These are phyloP conservation scores for Phaethornis superciliosus DNA, from an alignment of 2,113 vertebrate species.

Conservation along the genomic window DNA sequence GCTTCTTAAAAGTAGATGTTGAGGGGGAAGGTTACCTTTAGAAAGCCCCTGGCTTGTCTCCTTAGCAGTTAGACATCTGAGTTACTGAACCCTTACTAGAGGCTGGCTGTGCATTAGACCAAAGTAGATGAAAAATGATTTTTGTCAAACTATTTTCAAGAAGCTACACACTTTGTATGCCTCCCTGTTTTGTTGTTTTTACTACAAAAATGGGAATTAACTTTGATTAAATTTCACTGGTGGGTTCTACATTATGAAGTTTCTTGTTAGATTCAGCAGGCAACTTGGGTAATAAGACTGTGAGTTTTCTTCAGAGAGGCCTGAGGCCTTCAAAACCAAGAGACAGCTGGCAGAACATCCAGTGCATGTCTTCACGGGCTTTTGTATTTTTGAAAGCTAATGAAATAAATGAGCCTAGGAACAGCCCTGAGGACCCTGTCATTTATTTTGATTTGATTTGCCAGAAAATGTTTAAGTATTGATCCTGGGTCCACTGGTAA, in stretches of 20 bases:
- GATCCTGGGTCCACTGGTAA: not conserved
- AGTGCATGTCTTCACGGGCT: not conserved
- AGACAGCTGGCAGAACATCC: not conserved
- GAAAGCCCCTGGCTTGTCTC: not conserved
- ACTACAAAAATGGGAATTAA: not conserved
- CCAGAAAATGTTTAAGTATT: not conserved
- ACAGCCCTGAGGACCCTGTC: not conserved
- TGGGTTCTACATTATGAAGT: not conserved
- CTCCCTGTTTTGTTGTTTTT: not conserved
- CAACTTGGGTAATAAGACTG: not conserved
- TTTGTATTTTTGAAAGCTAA: conserved; percentile 24
- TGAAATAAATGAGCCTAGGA: not conserved
- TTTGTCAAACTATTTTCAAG: not conserved
- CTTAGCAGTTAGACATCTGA: not conserved
- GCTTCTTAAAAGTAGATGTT: not conserved
- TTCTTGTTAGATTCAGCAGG: not conserved
- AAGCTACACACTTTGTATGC: not conserved
- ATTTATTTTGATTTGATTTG: not conserved
- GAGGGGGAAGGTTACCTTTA: not conserved
- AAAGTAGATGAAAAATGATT: not conserved
- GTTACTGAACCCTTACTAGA: not conserved
- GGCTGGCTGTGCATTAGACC: not conserved
- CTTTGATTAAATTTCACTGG: not conserved
- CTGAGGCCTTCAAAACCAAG: not conserved
- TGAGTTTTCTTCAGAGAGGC: not conserved